Evolutionary conservation across 2,888 invertebrate species (phyloP).

Genomic region (Rhodophaea formosa): DNA sequence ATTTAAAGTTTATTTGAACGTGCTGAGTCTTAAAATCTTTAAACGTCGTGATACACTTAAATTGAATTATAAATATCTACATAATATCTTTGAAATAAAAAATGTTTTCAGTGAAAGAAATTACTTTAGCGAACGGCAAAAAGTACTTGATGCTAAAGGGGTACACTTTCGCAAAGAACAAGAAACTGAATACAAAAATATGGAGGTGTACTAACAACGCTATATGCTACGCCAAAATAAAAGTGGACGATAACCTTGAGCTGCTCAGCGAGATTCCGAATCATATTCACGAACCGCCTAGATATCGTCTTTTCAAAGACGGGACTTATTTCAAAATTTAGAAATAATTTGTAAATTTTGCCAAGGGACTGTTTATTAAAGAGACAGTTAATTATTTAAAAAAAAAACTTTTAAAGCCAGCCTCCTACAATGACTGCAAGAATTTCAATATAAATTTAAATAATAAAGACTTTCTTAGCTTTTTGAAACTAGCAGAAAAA

Average conservation of each 20-base stretch:
- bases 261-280: neutral
- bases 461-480: too few relatives aligned
- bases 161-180: neutral
- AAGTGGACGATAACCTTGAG: neutral
- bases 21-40: too few relatives aligned
- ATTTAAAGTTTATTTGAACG: too few relatives aligned
- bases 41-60: too few relatives aligned
- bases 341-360: neutral
- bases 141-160: constrained; percentile 13
- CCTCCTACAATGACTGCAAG: too few relatives aligned
- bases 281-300: neutral
- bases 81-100: neutral
- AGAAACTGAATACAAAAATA: neutral
- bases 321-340: neutral
- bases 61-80: too few relatives aligned
- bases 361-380: too few relatives aligned
- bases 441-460: too few relatives aligned
- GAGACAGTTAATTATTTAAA: too few relatives aligned
- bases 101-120: constrained; percentile 3
- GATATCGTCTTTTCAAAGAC: neutral
- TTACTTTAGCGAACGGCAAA: neutral
- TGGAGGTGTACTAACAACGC: constrained; percentile 3
- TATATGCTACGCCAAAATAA: constrained; percentile 1
- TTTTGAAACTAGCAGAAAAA: too few relatives aligned
- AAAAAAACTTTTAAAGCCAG: too few relatives aligned